These are phyloP conservation scores for Bombus turneri DNA, from an alignment of 1,140 invertebrate species.

Conservation along the genomic window DNA sequence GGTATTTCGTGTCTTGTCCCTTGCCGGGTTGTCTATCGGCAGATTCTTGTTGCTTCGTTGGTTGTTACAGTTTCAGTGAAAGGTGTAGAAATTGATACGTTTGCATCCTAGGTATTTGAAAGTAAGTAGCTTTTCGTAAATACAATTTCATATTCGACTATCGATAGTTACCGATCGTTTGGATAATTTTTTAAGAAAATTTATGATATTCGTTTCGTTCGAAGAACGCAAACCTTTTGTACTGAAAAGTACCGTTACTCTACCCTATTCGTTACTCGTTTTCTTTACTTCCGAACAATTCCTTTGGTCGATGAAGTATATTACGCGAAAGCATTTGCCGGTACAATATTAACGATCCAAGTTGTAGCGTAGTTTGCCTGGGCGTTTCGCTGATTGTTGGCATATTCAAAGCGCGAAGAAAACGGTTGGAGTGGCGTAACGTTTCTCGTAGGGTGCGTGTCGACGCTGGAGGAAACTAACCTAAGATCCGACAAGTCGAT, in stretches of 20 bases:
- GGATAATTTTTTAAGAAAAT: not conserved
- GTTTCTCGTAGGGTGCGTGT: not conserved
- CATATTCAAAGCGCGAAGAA: not conserved
- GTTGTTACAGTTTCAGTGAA: not conserved
- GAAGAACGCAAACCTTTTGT: not conserved
- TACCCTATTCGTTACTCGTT: not conserved
- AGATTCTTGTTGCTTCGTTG: not conserved
- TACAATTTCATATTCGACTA: not conserved
- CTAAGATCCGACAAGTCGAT: constrained; percentile 65
- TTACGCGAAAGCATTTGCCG: not conserved
- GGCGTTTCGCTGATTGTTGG: not conserved
- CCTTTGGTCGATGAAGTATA: not conserved
- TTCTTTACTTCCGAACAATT: not conserved
- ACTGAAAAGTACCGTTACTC: no score
- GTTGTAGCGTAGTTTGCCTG: not conserved
- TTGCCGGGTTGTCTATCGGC: not conserved
- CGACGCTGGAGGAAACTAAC: constrained; percentile 46
- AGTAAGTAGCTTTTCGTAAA: not conserved
- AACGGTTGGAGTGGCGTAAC: not conserved
- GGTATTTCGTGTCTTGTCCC: not conserved
- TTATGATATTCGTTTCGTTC: not conserved
- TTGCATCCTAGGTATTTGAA: not conserved
- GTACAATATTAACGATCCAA: not conserved
- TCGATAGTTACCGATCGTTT: no score
- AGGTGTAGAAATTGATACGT: not conserved